Evolutionary conservation across 2,888 invertebrate genomes (phyloP).

Genomic region (Pecten maximus): DNA sequence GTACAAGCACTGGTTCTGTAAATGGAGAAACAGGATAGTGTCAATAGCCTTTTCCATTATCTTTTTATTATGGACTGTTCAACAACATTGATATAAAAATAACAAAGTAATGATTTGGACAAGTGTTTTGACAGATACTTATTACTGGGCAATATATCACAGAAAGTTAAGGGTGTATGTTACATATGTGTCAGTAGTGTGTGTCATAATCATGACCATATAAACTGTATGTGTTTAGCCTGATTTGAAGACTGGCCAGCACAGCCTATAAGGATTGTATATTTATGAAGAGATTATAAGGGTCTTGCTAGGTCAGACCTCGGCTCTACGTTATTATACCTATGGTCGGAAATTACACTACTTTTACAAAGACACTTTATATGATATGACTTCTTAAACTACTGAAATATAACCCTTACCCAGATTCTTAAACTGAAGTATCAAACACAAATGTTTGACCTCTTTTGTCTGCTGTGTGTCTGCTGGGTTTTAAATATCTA

Average conservation of each 20-base stretch:
- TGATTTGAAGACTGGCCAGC: neutral
- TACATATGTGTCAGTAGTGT: neutral
- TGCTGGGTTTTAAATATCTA: too few relatives aligned
- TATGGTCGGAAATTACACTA: neutral
- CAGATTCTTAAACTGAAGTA: too few relatives aligned
- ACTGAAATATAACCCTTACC: neutral
- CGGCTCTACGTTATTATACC: neutral
- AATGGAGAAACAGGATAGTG: neutral
- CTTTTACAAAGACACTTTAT: neutral
- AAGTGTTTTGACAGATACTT: slow-evolving; percentile 7
- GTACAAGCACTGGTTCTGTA: neutral
- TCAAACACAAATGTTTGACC: too few relatives aligned
- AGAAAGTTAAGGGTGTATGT: neutral
- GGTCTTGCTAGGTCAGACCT: neutral
- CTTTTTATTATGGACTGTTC: neutral
- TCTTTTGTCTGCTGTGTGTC: too few relatives aligned
- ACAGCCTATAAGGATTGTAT: neutral
- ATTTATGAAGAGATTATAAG: neutral
- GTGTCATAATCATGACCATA: neutral
- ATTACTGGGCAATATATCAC: neutral
- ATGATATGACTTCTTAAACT: neutral
- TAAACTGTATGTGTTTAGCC: neutral
- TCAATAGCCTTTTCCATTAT: neutral
- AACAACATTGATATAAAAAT: neutral
- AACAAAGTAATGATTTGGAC: neutral